Percentiles rank a stretch among this genome's conserved stretches.
These are phyloP conservation scores for Phortica variegata DNA, from an alignment of 1,140 invertebrate genomes.

Conservation along the genomic window DNA sequence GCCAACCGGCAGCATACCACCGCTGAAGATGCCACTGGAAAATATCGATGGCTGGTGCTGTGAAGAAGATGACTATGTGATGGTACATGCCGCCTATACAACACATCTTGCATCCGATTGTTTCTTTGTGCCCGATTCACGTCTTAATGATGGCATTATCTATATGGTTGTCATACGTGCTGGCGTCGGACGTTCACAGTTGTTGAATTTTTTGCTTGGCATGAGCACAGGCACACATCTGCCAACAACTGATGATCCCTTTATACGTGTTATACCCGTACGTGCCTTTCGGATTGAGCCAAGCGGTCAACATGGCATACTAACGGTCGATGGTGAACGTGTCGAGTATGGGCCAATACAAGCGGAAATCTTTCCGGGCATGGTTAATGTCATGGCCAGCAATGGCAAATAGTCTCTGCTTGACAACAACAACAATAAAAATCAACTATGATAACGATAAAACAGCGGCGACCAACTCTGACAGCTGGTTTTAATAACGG, in stretches of 20 bases:
- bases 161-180: slow-evolving; percentile 82
- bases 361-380: slow-evolving; percentile 81
- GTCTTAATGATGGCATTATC: slow-evolving; percentile 85
- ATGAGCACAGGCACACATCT: slow-evolving; percentile 74
- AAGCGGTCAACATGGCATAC: slow-evolving; percentile 64
- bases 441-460: too few species aligned
- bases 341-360: slow-evolving; percentile 83
- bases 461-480: too few species aligned
- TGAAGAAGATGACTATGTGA: slow-evolving; percentile 82
- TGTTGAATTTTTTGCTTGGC: slow-evolving; percentile 75
- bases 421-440: too few species aligned
- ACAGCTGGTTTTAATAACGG: too few species aligned
- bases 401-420: slow-evolving; percentile 52
- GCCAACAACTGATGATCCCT: slow-evolving; percentile 57
- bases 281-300: slow-evolving; percentile 88
- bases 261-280: slow-evolving; percentile 75
- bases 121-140: slow-evolving; percentile 79
- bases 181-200: slow-evolving; percentile 71
- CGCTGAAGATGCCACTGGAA: slow-evolving; percentile 61
- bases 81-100: slow-evolving; percentile 85
- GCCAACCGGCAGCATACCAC: slow-evolving; percentile 74
- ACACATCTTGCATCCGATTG: slow-evolving; percentile 84
- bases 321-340: slow-evolving; percentile 89
- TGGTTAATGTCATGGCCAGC: slow-evolving; percentile 72
- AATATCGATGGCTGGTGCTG: slow-evolving; percentile 66